These are phyloP conservation scores for Phoebastria nigripes DNA, from an alignment of 2,797 vertebrate genomes.

Conservation along the genomic window DNA sequence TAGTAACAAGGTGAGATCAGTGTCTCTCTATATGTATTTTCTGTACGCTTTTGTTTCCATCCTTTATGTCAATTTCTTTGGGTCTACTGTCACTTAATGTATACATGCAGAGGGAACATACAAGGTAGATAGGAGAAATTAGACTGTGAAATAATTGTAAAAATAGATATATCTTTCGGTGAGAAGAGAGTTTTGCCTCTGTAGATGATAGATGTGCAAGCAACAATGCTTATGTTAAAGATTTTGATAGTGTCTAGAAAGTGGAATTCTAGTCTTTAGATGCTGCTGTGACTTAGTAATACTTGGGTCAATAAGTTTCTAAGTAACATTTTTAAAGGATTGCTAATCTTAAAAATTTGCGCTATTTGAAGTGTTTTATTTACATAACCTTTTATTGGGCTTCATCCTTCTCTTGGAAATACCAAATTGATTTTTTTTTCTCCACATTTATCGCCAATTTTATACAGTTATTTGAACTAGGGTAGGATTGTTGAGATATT, in stretches of 20 bases:
- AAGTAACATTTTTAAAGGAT: not conserved
- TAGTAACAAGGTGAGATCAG: not conserved
- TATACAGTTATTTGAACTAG: not conserved
- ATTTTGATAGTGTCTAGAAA: not conserved
- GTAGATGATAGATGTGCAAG: not conserved
- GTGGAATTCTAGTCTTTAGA: not conserved
- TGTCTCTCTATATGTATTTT: not conserved
- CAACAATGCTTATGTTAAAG: not conserved
- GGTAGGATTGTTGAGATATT: not conserved
- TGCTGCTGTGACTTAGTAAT: not conserved
- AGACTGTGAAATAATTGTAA: not conserved
- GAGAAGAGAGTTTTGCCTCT: not conserved
- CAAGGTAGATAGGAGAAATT: not conserved
- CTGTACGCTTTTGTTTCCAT: not conserved
- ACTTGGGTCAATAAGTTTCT: too few species aligned
- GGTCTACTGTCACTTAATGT: not conserved
- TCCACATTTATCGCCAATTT: not conserved
- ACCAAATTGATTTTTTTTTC: not conserved
- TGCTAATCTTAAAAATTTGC: not conserved
- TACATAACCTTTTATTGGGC: not conserved
- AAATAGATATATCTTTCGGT: not conserved
- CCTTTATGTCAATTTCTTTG: not conserved
- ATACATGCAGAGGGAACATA: not conserved
- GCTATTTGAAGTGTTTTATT: not conserved
- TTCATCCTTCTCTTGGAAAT: not conserved